Conservation (phyloP, 2,888 invertebrate genomes). For the Stenolophus ochropezus region DNA sequence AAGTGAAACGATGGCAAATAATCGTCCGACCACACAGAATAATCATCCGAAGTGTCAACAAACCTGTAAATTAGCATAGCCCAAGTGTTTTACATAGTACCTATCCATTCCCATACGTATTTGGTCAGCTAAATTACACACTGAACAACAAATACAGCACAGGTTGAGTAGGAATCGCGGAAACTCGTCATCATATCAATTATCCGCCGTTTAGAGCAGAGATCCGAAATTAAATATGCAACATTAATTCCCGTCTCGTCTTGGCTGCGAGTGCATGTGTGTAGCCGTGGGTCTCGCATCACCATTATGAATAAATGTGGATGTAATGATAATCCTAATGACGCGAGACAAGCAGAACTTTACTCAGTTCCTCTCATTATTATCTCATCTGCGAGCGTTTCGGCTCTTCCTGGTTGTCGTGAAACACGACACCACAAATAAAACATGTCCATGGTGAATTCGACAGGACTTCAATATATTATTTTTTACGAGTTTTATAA, state of each 20-base stretch:
- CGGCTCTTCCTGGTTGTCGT: slow-evolving; percentile 28
- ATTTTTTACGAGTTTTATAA: too few species aligned
- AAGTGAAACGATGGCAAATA: background rate
- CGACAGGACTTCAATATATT: too few species aligned
- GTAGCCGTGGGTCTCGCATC: slow-evolving; percentile 37
- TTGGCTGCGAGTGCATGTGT: background rate
- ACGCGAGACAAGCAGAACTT: slow-evolving; percentile 30
- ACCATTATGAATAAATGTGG: slow-evolving; percentile 57
- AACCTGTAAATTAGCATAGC: slow-evolving; percentile 13
- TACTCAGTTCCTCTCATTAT: slow-evolving; percentile 47
- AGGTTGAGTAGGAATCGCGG: slow-evolving; percentile 14
- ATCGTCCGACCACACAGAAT: background rate
- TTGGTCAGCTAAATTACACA: slow-evolving; percentile 12
- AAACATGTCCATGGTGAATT: too few species aligned
- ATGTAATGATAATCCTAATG: slow-evolving; percentile 57
- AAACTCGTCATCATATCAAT: slow-evolving; percentile 39
- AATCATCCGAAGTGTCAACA: slow-evolving; percentile 9
- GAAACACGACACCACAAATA: too few species aligned
- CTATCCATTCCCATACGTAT: background rate
- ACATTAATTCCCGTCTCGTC: slow-evolving; percentile 19
- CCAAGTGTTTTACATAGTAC: background rate
- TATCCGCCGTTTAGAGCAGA: slow-evolving; percentile 28
- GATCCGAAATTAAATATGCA: slow-evolving; percentile 41
- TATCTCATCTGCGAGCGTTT: slow-evolving; percentile 54
- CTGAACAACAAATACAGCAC: background rate